Evolutionary conservation across 2,888 invertebrate genomes (phyloP), one percentile per base, ranked within the genome.

Genomic region (Trachelus troglodyta): DNA sequence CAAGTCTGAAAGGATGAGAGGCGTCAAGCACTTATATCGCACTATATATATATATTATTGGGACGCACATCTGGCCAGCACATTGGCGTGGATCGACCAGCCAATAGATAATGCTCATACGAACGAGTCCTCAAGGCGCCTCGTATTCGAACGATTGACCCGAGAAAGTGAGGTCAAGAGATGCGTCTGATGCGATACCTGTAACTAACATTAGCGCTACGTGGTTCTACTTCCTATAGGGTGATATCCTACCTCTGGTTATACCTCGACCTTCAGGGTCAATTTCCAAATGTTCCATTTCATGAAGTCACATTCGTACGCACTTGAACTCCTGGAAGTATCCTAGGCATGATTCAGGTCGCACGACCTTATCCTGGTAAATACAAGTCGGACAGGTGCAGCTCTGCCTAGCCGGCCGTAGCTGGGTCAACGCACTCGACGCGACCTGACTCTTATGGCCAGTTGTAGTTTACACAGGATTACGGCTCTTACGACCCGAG

Each of bases 1-100:
- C 91, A 97, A 93, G 93, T 97, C 97, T 97, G 94, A 15, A 95
- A 95, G 37, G 23, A 71, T 56, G 56, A 71, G 34, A 71, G 71
- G 23, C 71, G 71, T 71, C 71, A 34, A 33, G 30, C 1, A 56
- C 23, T 56, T 56, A 23, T 23, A 40, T 40, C 40, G 40, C 15
- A 40, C 15, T 40, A 6, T 40, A 15, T 12, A 37, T 12, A 37
- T 40, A 23, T 12, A 37, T 37, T 56, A 56, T 56, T 56, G 56
- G 9, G 56, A 56, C 1, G 56, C 1, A 56, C 56, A 56, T 56
- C 56, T 56, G 56, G 56, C 23, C 56, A 23, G 15, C 23, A 56
- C 2, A 56, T 56, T 56, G 56, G 56, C 56, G 56, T 6, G 56
- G 56, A 23, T 56, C 56, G 56, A 23, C 23, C 56, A 56, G 56